Base-by-base conservation (phyloP, 2,113 vertebrate genomes). In the Rhizomys pruinosus region DNA sequence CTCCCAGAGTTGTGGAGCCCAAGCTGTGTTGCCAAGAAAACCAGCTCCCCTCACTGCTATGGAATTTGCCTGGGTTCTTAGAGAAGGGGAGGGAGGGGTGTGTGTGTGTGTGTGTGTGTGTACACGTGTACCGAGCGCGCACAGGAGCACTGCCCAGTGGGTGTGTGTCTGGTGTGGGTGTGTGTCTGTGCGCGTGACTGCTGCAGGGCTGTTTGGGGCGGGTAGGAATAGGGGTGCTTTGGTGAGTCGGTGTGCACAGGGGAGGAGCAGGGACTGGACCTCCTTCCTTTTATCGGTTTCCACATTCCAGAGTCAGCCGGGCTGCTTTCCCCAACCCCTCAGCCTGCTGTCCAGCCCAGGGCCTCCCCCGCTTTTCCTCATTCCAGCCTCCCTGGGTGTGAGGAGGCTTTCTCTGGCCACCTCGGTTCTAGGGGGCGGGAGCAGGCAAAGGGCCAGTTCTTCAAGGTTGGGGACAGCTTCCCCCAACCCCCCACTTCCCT, bases 321-420 rank as follows among this genome's bases (percentile, higher is more conserved):
- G 87, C 84, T 91, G 96, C 96, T 92, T 95, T 95, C 89, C 71
- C 89, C 85, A 89, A 88, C 82, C 76, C 79, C 37, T 93, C 47
- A 52, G 72, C 87, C 61, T 84, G 85, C 80, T 11, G 25, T 78
- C 96, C 90, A 55, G 95, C 96, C 84, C 20, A 2, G 32, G 81
- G 97, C 97, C 97, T 97, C 97, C 96, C 95, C 97, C 96, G 95
- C 97, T 97, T 97, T 97, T 97, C 97, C 97, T 98, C 97, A 97
- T 97, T 96, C 97, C 87, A 47, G 29, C 95, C 93, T 97, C 97
- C 97, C 98, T 95, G 97, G 95, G 94, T 91, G 92, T 85, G 87
- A 32, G 63, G 95, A 94, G 97, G 87, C 92, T 69, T 73, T 93
- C 87, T 23, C 52, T 9, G 89, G 81, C 82, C 84, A 88, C 95